phyloP scores from a whole-genome alignment of 1,140 invertebrate species.

The Aphidius gifuensis region DNA sequence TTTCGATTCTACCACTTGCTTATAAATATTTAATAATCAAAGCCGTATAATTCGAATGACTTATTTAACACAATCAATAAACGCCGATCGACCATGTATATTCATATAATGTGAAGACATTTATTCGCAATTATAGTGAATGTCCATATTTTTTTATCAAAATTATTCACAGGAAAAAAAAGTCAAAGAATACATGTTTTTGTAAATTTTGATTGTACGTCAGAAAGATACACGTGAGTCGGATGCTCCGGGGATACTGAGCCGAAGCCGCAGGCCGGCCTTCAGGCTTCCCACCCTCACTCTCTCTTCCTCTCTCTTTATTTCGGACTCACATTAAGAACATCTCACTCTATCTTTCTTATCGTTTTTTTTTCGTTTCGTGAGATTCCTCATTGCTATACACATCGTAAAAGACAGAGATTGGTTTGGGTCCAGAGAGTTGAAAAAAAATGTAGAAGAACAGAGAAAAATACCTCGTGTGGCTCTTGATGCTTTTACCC shows the following conservation, averaged over 20 bases:
- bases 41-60: too few species aligned
- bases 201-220: too few species aligned
- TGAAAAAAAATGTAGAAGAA: not conserved
- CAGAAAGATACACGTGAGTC: slow-evolving; percentile 41
- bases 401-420: slow-evolving; percentile 7
- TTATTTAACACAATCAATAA: too few species aligned
- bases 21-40: too few species aligned
- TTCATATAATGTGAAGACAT: too few species aligned
- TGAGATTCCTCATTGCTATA: slow-evolving; percentile 12
- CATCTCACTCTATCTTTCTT: slow-evolving; percentile 2
- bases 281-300: slow-evolving; percentile 49
- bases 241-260: slow-evolving; percentile 55
- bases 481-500: too few species aligned
- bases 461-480: not conserved
- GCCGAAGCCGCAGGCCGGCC: slow-evolving; percentile 53
- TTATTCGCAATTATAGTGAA: too few species aligned
- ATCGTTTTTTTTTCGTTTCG: too few species aligned
- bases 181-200: too few species aligned
- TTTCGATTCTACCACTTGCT: not conserved
- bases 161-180: too few species aligned
- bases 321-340: slow-evolving; percentile 22
- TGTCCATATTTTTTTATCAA: too few species aligned
- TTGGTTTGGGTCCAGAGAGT: not conserved
- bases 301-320: slow-evolving; percentile 25
- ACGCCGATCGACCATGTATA: too few species aligned